Conservation (phyloP, 2,888 invertebrate species). For the Ectobius pallidus region DNA sequence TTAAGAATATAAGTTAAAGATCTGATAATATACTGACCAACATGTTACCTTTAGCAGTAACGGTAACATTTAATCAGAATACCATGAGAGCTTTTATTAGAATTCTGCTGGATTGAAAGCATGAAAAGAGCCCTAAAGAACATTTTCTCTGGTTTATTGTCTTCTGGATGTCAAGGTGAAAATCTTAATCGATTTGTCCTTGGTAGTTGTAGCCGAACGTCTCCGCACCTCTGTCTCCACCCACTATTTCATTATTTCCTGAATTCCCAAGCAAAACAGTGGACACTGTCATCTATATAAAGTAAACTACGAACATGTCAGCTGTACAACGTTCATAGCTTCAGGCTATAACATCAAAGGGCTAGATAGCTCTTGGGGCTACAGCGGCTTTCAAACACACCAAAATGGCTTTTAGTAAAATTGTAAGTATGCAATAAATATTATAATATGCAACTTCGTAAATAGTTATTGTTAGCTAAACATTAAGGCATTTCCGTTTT, state of each 20-base stretch:
- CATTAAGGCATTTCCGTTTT: too few species aligned
- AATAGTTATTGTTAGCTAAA: too few species aligned
- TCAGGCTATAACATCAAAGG: neutral
- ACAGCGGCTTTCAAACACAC: neutral
- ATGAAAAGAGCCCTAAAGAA: too few species aligned
- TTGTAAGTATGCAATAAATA: neutral
- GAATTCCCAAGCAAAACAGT: constrained; percentile 8
- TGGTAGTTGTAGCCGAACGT: neutral
- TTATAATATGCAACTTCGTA: neutral
- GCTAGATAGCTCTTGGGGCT: neutral
- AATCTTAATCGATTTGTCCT: constrained; percentile 19
- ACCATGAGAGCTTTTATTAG: too few species aligned
- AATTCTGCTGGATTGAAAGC: too few species aligned
- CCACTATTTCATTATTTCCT: constrained; percentile 31
- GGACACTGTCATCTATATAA: neutral
- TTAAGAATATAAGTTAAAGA: too few species aligned
- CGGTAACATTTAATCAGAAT: too few species aligned
- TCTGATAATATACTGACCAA: too few species aligned
- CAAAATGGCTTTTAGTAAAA: constrained; percentile 17
- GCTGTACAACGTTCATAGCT: neutral
- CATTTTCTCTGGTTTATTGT: neutral
- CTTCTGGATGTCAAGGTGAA: constrained; percentile 24
- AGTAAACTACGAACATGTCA: neutral
- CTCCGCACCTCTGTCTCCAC: neutral
- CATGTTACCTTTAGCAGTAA: too few species aligned